These are phyloP conservation scores for Melanotaenia duboulayi DNA, from an alignment of 2,113 vertebrate genomes.

Conservation along the genomic window DNA sequence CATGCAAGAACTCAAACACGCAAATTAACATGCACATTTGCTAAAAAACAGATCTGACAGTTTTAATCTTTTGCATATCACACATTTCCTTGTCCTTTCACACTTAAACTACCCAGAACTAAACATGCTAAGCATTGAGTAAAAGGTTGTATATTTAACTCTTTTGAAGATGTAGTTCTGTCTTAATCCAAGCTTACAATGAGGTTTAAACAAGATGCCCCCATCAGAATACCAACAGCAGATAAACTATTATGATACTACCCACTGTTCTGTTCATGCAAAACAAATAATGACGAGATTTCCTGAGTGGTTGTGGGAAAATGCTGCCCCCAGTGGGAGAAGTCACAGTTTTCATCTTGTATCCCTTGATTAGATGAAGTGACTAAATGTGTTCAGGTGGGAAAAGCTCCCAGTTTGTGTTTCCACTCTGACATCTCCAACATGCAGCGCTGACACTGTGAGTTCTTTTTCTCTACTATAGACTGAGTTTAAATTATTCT, in stretches of 20 bases:
- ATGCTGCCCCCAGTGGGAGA: background rate
- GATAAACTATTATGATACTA: background rate
- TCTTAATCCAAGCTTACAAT: background rate
- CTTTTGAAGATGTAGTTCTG: too few species aligned
- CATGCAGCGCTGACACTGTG: background rate
- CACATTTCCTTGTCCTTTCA: too few species aligned
- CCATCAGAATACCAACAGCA: background rate
- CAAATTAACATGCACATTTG: background rate
- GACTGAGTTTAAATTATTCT: background rate
- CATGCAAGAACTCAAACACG: too few species aligned
- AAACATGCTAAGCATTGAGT: too few species aligned
- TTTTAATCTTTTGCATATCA: too few species aligned
- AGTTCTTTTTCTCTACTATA: background rate
- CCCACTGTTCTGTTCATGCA: too few species aligned
- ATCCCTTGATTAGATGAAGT: background rate
- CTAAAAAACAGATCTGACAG: too few species aligned
- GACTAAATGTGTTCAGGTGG: slow-evolving; percentile 10
- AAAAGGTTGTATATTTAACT: too few species aligned
- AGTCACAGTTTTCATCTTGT: background rate
- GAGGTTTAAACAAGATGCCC: too few species aligned
- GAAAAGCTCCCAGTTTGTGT: background rate
- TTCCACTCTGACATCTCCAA: background rate
- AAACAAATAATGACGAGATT: too few species aligned
- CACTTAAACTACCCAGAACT: too few species aligned
- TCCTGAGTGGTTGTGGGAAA: background rate